phyloP scores from a whole-genome alignment of 2,113 vertebrate species.

The Leptocoma aspasia region DNA sequence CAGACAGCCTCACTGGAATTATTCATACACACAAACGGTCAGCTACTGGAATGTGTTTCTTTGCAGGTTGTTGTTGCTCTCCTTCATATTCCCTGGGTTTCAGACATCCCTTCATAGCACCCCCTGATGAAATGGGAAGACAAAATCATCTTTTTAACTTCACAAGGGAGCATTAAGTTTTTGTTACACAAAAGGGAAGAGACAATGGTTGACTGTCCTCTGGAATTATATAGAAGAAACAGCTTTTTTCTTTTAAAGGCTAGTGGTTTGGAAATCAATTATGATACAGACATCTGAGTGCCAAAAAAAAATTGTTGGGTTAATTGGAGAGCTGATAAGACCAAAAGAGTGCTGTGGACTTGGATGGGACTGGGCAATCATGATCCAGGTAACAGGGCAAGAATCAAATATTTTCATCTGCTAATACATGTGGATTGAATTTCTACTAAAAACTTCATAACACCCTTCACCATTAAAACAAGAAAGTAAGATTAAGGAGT shows the following conservation, averaged over 20 bases:
- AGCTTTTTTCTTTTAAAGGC: neutral
- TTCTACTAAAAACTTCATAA: neutral
- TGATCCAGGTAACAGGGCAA: neutral
- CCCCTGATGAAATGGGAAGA: neutral
- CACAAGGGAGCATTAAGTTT: neutral
- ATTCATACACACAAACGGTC: neutral
- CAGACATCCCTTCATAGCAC: neutral
- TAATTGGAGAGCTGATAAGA: neutral
- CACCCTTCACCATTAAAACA: neutral
- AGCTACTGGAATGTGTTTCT: neutral
- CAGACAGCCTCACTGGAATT: constrained; percentile 19
- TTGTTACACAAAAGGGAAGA: neutral
- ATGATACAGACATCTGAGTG: neutral
- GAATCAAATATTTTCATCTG: neutral
- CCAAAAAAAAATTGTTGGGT: neutral
- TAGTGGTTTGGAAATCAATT: neutral
- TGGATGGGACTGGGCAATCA: neutral
- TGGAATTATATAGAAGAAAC: neutral
- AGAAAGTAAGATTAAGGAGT: neutral
- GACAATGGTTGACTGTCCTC: neutral
- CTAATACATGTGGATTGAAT: neutral
- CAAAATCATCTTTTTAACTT: neutral
- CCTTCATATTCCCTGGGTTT: neutral
- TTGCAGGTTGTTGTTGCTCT: neutral
- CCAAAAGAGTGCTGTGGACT: neutral